These are phyloP conservation scores for Xestia ashworthii DNA, from an alignment of 2,888 invertebrate species.

Conservation along the genomic window DNA sequence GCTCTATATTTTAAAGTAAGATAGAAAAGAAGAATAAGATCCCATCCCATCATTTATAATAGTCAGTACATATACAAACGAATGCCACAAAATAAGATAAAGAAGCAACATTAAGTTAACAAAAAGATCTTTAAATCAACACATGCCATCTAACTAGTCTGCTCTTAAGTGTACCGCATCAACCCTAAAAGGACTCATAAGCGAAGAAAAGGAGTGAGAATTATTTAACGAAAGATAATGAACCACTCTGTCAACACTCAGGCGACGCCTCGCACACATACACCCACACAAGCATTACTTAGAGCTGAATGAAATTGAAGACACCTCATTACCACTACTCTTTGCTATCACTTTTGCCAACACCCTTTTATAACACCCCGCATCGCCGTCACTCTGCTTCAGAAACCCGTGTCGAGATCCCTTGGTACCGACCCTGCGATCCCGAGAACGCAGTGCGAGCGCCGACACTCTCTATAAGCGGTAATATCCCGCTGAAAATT, in stretches of 20 bases:
- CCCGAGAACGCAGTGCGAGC: slow-evolving; percentile 47
- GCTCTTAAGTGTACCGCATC: slow-evolving; percentile 22
- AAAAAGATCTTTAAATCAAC: slow-evolving; percentile 30
- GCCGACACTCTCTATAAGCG: slow-evolving; percentile 62
- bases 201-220: slow-evolving; percentile 55
- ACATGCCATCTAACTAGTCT: slow-evolving; percentile 24
- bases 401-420: slow-evolving; percentile 59
- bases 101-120: neutral
- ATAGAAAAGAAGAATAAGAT: too few relatives aligned
- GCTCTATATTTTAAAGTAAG: neutral
- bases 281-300: slow-evolving; percentile 67
- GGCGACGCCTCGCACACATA: slow-evolving; percentile 61
- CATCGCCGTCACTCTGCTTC: slow-evolving; percentile 33
- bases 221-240: slow-evolving; percentile 74
- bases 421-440: slow-evolving; percentile 55
- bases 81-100: neutral
- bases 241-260: slow-evolving; percentile 76
- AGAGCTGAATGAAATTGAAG: slow-evolving; percentile 70
- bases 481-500: slow-evolving; percentile 71
- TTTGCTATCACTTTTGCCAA: slow-evolving; percentile 43
- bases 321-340: slow-evolving; percentile 62
- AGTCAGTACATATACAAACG: too few relatives aligned
- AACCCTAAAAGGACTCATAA: slow-evolving; percentile 38
- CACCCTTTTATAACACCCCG: slow-evolving; percentile 27
- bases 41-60: neutral